A percentile compares a stretch with the other conserved stretches of the same genome.
Evolutionary conservation across 1,140 invertebrate genomes (phyloP).

Genomic region (Drosophila truncata): DNA sequence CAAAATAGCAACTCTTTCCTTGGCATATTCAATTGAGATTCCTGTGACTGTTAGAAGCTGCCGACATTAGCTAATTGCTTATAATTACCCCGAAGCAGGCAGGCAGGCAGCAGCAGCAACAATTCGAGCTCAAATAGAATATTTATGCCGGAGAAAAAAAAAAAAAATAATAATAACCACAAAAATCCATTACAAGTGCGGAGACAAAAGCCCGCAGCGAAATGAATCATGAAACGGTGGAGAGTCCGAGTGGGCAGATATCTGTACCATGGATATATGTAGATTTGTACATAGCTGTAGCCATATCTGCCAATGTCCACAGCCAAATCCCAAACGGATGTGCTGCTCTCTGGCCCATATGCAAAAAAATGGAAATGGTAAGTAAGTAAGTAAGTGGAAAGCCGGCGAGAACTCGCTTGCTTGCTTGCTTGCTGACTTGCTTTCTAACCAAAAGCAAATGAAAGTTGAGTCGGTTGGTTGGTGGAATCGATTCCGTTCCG

Average conservation of each 20-base stretch:
- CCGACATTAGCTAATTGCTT: slow-evolving; percentile 60
- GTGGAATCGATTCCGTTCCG: slow-evolving; percentile 19
- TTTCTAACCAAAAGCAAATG: slow-evolving; percentile 42
- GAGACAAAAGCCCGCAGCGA: slow-evolving; percentile 67
- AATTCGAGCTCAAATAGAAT: slow-evolving; percentile 43
- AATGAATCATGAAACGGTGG: slow-evolving; percentile 63
- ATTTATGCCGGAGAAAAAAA: slow-evolving; percentile 38
- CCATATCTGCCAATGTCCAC: slow-evolving; percentile 4
- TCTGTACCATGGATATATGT: slow-evolving; percentile 9
- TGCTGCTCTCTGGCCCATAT: slow-evolving; percentile 44
- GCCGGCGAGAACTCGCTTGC: slow-evolving; percentile 41
- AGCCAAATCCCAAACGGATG: slow-evolving; percentile 40
- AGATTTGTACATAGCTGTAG: background rate
- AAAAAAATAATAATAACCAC: slow-evolving; percentile 72
- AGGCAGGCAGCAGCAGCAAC: slow-evolving; percentile 4
- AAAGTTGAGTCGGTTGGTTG: slow-evolving; percentile 38
- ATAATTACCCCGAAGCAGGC: slow-evolving; percentile 56
- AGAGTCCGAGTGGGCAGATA: slow-evolving; percentile 35
- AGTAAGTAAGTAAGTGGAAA: slow-evolving; percentile 13
- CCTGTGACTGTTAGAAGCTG: slow-evolving; percentile 32
- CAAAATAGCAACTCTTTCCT: slow-evolving; percentile 12
- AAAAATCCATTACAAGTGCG: slow-evolving; percentile 75
- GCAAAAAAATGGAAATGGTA: slow-evolving; percentile 26
- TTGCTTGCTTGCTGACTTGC: slow-evolving; percentile 19
- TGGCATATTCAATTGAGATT: slow-evolving; percentile 41